phyloP scores from a whole-genome alignment of 2,797 vertebrate species.

The Neopelma chrysocephalum region DNA sequence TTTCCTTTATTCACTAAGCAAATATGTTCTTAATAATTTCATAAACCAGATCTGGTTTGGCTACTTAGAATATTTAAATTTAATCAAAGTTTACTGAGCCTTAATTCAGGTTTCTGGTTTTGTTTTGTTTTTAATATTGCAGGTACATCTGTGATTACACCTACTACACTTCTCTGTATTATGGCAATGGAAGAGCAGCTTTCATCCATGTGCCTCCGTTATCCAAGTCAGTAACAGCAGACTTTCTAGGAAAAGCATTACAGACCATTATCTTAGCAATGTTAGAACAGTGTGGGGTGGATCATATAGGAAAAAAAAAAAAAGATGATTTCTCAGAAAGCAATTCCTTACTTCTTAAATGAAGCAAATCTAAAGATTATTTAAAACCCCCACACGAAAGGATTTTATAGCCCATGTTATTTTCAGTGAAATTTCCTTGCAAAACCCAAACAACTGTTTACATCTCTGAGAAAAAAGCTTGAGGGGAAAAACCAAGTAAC shows the following conservation, averaged over 20 bases:
- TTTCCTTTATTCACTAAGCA: background rate
- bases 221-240: slow-evolving; percentile 62
- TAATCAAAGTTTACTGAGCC: background rate
- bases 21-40: slow-evolving; percentile 9
- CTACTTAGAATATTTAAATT: slow-evolving; percentile 7
- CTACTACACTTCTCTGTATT: slow-evolving; percentile 83
- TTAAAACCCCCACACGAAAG: background rate
- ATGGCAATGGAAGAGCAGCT: slow-evolving; percentile 73
- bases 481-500: background rate
- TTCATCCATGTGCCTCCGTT: slow-evolving; percentile 81
- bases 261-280: slow-evolving; percentile 71
- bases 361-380: background rate
- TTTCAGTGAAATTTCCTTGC: background rate
- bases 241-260: slow-evolving; percentile 78
- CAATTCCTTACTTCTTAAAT: background rate
- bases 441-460: background rate
- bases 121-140: background rate
- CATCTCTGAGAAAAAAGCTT: background rate
- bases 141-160: slow-evolving; percentile 87
- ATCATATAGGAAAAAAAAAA: background rate
- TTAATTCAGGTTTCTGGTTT: background rate
- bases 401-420: background rate
- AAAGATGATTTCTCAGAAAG: background rate
- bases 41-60: slow-evolving; percentile 27
- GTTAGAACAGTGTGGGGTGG: slow-evolving; percentile 33